These are phyloP conservation scores for Allolobophora icterica DNA, from an alignment of 2,888 invertebrate species.

Conservation along the genomic window DNA sequence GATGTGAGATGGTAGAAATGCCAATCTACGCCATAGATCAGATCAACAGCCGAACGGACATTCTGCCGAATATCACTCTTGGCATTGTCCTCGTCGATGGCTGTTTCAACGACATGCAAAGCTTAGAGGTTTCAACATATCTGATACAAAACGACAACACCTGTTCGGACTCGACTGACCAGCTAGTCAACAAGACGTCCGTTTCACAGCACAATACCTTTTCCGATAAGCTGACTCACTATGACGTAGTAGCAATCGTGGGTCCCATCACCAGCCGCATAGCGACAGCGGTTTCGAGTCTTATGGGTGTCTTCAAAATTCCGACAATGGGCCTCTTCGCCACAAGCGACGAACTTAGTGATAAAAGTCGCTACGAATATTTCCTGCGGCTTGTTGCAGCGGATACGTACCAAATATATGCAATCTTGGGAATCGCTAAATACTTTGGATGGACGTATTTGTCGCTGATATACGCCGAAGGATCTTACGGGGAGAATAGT, in stretches of 20 bases:
- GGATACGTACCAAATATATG: conserved; percentile 52
- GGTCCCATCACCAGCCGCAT: conserved; percentile 38
- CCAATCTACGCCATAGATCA: not conserved
- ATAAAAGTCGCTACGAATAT: conserved; percentile 53
- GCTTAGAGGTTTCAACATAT: not conserved
- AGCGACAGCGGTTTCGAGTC: conserved; percentile 36
- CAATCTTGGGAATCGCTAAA: conserved; percentile 51
- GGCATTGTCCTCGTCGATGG: not conserved
- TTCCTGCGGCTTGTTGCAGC: conserved; percentile 56
- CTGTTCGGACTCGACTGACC: not conserved
- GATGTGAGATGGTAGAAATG: not conserved
- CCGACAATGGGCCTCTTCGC: conserved; percentile 67
- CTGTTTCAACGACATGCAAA: not conserved
- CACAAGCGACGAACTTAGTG: conserved; percentile 55
- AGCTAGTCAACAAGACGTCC: not conserved
- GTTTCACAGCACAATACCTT: not conserved
- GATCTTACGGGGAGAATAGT: conserved; percentile 60
- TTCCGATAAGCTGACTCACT: not conserved
- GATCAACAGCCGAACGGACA: not conserved
- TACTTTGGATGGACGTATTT: conserved; percentile 77
- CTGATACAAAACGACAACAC: not conserved
- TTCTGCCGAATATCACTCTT: not conserved
- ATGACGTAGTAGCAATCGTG: conserved; percentile 39
- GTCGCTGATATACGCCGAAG: conserved; percentile 77
- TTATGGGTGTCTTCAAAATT: conserved; percentile 66